Percentiles rank a stretch among this genome's conserved stretches.
phyloP scores from a whole-genome alignment of 2,888 invertebrate species.

The Carcina quercana region DNA sequence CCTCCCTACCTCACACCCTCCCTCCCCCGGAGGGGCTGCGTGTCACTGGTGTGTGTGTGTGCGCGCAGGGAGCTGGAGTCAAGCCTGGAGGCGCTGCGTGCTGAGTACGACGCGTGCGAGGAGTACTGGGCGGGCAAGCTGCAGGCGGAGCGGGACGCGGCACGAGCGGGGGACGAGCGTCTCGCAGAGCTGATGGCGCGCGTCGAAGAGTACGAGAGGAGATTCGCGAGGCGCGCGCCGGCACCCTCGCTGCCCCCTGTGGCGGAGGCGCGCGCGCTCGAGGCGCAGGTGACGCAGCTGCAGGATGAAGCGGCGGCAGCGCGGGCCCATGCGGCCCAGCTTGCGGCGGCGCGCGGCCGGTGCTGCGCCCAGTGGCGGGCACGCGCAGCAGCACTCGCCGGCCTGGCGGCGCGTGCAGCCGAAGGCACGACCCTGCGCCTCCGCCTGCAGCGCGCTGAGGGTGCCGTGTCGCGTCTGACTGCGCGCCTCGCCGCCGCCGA shows the following conservation, averaged over 20 bases:
- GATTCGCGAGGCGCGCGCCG: slow-evolving; percentile 36
- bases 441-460: slow-evolving; percentile 58
- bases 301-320: neutral
- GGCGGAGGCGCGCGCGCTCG: slow-evolving; percentile 76
- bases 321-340: neutral
- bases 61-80: slow-evolving; percentile 79
- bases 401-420: slow-evolving; percentile 71
- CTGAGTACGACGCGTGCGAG: slow-evolving; percentile 89
- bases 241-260: slow-evolving; percentile 78
- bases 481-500: slow-evolving; percentile 84
- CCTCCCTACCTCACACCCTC: neutral
- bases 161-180: slow-evolving; percentile 83
- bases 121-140: slow-evolving; percentile 90
- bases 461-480: slow-evolving; percentile 54
- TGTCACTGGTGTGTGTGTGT: too few relatives aligned
- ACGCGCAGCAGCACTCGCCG: slow-evolving; percentile 41
- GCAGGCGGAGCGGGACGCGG: slow-evolving; percentile 86
- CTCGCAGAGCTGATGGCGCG: slow-evolving; percentile 68
- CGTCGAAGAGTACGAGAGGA: slow-evolving; percentile 69
- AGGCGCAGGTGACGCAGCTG: slow-evolving; percentile 16
- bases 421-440: slow-evolving; percentile 59
- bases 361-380: slow-evolving; percentile 25
- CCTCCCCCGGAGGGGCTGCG: neutral
- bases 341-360: slow-evolving; percentile 7
- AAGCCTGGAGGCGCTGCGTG: slow-evolving; percentile 82